Evolutionary conservation across 2,113 vertebrate species (phyloP), one percentile per base, ranked within the genome.

Genomic region (Odobenus rosmarus): DNA sequence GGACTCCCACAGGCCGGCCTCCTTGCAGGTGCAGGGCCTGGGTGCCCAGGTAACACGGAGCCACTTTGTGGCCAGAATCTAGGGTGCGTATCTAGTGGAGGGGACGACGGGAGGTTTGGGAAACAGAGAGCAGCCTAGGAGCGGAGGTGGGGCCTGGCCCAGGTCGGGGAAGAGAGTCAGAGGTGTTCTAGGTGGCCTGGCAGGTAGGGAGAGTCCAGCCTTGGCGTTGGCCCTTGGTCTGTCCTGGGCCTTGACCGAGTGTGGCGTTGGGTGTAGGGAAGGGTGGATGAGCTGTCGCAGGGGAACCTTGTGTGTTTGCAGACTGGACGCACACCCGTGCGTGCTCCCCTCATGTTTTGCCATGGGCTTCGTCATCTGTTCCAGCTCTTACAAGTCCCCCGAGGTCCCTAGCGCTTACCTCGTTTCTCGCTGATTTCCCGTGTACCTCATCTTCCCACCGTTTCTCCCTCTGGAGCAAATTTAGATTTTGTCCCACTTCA

Each of bases 341-440:
- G 0, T 23, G 74, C 7, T 12, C 14, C 55, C 33, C 49, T 5
- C 4, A 24, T 4, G n/a, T 83, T 72, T 15, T 4, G 10, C 51
- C 11, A 0, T 1, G 0, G 0, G 3, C 36, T 46, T 28, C 4
- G 0, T 18, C 19, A 4, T 42, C 53, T 64, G 33, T 14, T 7
- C 46, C 3, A 23, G 39, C 49, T 51, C 46, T 53, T 72, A 53
- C 28, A 28, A 16, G 53, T 16, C 14, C 1, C 24, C 33, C 3
- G 33, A 26, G 16, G 24, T 55, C 57, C 28, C 55, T 33, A 1
- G n/a, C 36, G 5, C 13, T 51, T 53, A 74, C 39, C 14, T 23
- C 23, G 71, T 51, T 24, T 74, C n/a, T 80, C 9, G 24, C 31
- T 11, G 15, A 1, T 15, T 59, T 57, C 59, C 53, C 11, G 0